Conservation (phyloP, 2,797 vertebrate genomes). For the Crax fasciolata region DNA sequence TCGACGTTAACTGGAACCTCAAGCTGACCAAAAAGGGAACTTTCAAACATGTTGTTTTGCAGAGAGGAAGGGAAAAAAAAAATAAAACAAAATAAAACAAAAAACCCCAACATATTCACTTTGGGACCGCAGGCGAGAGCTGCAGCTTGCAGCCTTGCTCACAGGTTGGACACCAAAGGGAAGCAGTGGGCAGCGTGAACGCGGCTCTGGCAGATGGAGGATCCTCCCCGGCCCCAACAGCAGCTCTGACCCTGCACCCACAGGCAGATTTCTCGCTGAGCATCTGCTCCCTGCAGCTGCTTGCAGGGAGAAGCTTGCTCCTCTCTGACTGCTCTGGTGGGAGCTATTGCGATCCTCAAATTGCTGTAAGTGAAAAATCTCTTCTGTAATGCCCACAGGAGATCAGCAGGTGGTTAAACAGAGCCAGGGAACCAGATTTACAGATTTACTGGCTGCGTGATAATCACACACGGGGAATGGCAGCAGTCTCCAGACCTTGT, state of each 20-base stretch:
- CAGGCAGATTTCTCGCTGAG: not conserved
- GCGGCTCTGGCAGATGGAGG: not conserved
- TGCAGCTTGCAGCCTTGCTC: not conserved
- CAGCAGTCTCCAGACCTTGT: not conserved
- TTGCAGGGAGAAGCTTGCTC: not conserved
- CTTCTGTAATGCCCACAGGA: not conserved
- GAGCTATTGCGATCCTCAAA: not conserved
- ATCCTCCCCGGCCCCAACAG: not conserved
- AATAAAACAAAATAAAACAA: not conserved
- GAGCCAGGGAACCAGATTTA: not conserved
- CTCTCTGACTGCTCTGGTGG: not conserved
- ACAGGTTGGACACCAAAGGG: not conserved
- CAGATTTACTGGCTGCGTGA: not conserved
- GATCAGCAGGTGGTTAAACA: not conserved
- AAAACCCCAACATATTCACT: not conserved
- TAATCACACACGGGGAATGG: not conserved
- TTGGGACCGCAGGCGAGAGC: rapidly evolving
- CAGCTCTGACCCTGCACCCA: too few relatives aligned
- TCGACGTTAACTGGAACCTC: not conserved
- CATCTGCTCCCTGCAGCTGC: not conserved
- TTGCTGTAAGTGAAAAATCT: not conserved
- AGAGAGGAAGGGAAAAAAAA: not conserved
- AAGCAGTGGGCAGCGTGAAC: rapidly evolving
- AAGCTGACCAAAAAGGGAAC: not conserved
- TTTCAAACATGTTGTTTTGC: not conserved